Evolutionary conservation across 2,888 invertebrate species (phyloP).

Genomic region (Drosophila lacicola): DNA sequence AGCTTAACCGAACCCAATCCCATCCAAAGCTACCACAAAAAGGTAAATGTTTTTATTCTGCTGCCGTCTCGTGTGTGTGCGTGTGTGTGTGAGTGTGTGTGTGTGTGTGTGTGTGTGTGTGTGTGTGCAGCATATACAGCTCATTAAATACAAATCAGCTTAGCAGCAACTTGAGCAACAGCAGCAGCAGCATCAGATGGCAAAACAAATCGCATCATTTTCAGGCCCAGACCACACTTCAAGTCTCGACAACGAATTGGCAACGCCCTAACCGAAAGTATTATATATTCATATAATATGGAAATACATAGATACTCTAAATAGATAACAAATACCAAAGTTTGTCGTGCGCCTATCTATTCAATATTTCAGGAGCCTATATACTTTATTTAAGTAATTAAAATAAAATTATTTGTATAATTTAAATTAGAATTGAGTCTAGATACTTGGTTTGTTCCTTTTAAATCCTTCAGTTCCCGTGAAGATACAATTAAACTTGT

Average conservation of each 20-base stretch:
- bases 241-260: conserved; percentile 6
- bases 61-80: conserved; percentile 38
- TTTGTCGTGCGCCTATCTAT: too few relatives aligned
- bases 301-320: not conserved
- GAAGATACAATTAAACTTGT: too few relatives aligned
- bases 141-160: conserved; percentile 79
- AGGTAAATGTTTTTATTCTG: conserved; percentile 70
- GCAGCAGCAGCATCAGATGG: conserved; percentile 25
- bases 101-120: conserved; percentile 20
- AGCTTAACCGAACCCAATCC: conserved; percentile 12
- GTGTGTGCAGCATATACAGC: conserved; percentile 58
- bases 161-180: conserved; percentile 56
- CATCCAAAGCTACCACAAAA: conserved; percentile 12
- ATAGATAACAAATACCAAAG: not conserved
- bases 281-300: not conserved
- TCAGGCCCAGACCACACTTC: conserved; percentile 7
- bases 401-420: too few relatives aligned
- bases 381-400: too few relatives aligned
- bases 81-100: conserved; percentile 24
- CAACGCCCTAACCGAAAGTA: conserved; percentile 3
- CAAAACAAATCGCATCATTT: conserved; percentile 33
- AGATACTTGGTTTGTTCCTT: too few relatives aligned
- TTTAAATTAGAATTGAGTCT: too few relatives aligned
- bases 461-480: too few relatives aligned
- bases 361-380: too few relatives aligned